Conservation (phyloP, 2,113 vertebrate genomes). For the Psittacus erithacus region DNA sequence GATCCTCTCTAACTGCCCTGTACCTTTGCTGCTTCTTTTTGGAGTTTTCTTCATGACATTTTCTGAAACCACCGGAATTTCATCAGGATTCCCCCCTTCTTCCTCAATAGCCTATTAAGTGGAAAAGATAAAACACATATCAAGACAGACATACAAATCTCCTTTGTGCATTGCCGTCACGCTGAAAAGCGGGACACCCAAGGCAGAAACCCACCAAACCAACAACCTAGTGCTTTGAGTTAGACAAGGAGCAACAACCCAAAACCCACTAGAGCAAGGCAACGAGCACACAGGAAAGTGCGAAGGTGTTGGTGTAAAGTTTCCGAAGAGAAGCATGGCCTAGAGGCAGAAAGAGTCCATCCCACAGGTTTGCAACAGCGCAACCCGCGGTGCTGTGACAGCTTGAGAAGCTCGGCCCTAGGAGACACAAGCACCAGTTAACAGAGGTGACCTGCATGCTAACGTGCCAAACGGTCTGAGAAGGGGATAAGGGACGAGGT, state of each 20-base stretch:
- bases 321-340: background rate
- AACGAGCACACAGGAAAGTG: background rate
- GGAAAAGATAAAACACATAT: background rate
- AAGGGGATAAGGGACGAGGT: accelerated
- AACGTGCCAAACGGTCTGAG: accelerated
- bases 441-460: accelerated
- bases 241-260: background rate
- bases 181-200: background rate
- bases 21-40: conserved; percentile 87
- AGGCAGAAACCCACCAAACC: background rate
- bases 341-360: background rate
- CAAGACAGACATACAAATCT: background rate
- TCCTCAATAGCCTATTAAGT: conserved; percentile 87
- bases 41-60: conserved; percentile 76
- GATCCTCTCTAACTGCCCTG: background rate
- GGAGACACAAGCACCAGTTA: background rate
- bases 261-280: background rate
- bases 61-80: conserved; percentile 81
- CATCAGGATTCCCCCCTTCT: conserved; percentile 91
- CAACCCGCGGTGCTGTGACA: accelerated
- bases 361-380: background rate
- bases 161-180: background rate
- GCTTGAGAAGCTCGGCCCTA: background rate
- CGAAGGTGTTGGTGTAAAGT: accelerated
- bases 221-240: background rate